Base-by-base conservation (phyloP, 2,113 vertebrate genomes). In the Poeciliopsis turrubarensis region DNA sequence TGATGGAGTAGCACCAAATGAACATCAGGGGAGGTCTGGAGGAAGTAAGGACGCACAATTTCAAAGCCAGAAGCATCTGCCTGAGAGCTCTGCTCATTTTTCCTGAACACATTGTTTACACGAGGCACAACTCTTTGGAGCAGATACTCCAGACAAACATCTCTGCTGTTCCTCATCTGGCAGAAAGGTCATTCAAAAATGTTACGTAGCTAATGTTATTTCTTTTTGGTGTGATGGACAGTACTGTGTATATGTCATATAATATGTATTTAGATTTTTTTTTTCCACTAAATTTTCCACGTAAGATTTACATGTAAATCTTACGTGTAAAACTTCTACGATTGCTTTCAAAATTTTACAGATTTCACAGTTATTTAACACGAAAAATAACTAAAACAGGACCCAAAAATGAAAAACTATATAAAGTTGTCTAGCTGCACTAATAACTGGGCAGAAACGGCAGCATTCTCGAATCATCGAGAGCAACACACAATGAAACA, bases 1-100 rank as follows among this genome's bases (percentile, higher is more conserved):
- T 87, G 87, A 87, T 67, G 65, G 69, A 85, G 68, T 63, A 67
- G 41, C 32, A 70, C 76, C 82, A 78, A 80, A 75, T 68, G 34
- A 78, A 65, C 68, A 32, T 75, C 47, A 80, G 32, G 1, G 64
- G 54, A 67, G 44, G 5, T 85, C 79, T 78, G 27, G 61, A 75
- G 72, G 77, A 69, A 47, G 69, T 76, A 75, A 77, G 79, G 77
- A 72, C 30, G 78, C 54, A 31, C 57, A 74, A 80, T 17, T 73
- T 67, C 31, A 68, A 72, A 81, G 70, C 54, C 68, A 73, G 72
- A 29, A 72, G 34, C 54, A 72, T 62, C 68, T 88, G 67, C 68
- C 68, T 70, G 41, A 57, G 12, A 39, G 63, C 17, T 70, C 65
- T 29, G 44, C 65, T 60, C 44, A 72, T 62, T 70, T n/a, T 71